Conservation (phyloP, 2,797 vertebrate genomes). For the Typhlichthys subterraneus region DNA sequence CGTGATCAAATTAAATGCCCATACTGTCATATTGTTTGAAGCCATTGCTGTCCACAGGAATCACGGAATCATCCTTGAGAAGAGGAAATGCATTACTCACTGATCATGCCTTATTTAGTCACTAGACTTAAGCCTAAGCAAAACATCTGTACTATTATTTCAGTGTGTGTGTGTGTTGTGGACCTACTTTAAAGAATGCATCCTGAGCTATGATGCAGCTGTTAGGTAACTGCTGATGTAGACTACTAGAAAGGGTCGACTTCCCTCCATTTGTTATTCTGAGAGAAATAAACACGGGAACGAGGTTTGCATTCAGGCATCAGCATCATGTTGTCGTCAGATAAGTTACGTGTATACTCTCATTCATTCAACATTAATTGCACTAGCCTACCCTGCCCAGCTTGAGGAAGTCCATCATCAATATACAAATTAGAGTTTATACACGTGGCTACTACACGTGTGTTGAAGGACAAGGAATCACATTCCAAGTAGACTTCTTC, state of each 20-base stretch:
- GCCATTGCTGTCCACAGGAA: constrained; percentile 85
- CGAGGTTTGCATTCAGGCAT: not conserved
- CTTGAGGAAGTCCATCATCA: too few species aligned
- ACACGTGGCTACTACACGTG: not conserved
- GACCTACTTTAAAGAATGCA: constrained; percentile 89
- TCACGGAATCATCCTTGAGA: constrained; percentile 82
- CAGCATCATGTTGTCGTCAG: too few species aligned
- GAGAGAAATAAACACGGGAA: not conserved
- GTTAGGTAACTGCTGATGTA: constrained; percentile 82
- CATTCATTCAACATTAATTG: not conserved
- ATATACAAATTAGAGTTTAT: not conserved
- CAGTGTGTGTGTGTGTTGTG: not conserved
- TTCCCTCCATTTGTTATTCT: constrained; percentile 95
- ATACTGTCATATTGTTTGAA: constrained; percentile 94
- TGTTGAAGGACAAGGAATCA: constrained; percentile 1
- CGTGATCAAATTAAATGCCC: constrained; percentile 27
- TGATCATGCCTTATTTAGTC: constrained; percentile 4
- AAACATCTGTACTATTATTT: not conserved
- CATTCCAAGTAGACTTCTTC: constrained; percentile 5
- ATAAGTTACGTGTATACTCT: too few species aligned
- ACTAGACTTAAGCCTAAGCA: not conserved
- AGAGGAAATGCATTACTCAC: not conserved
- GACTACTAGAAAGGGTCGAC: constrained; percentile 83
- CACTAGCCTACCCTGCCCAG: not conserved
- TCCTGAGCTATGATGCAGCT: constrained; percentile 89